A percentile compares a stretch with the other conserved stretches of the same genome.
These are phyloP conservation scores for Misgurnus anguillicaudatus DNA, from an alignment of 2,113 vertebrate genomes.

Conservation along the genomic window DNA sequence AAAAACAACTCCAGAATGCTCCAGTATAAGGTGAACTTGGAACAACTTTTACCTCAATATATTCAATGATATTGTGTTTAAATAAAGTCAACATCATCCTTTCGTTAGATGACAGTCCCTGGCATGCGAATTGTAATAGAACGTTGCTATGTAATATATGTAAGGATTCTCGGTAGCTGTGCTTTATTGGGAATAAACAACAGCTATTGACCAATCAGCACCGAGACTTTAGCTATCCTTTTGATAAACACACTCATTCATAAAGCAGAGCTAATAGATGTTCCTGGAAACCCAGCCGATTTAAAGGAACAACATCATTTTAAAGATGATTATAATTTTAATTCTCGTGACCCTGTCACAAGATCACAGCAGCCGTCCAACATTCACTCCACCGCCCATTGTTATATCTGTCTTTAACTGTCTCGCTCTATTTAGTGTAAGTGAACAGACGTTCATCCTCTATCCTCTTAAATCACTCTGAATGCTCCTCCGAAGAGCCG, in stretches of 20 bases:
- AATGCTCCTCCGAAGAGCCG: slow-evolving; percentile 63
- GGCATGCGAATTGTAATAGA: too few species aligned
- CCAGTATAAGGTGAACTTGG: not conserved
- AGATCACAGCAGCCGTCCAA: slow-evolving; percentile 61
- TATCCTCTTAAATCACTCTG: slow-evolving; percentile 38
- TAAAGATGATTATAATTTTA: slow-evolving; percentile 65
- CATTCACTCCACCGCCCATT: slow-evolving; percentile 47
- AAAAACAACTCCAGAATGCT: too few species aligned
- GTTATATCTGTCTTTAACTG: slow-evolving; percentile 54
- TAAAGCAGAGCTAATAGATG: not conserved
- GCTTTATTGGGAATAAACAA: not conserved
- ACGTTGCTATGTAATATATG: too few species aligned
- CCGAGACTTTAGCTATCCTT: too few species aligned
- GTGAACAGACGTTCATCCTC: slow-evolving; percentile 37
- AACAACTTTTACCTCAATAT: not conserved
- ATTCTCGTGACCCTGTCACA: slow-evolving; percentile 76
- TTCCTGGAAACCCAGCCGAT: not conserved
- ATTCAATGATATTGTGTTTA: too few species aligned
- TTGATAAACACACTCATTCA: not conserved
- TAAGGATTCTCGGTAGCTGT: not conserved
- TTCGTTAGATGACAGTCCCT: too few species aligned
- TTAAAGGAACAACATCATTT: slow-evolving; percentile 61
- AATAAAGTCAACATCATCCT: too few species aligned
- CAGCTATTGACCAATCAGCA: not conserved
- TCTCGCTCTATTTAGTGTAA: slow-evolving; percentile 9